phyloP scores from a whole-genome alignment of 1,140 invertebrate species.

The Tribolium castaneum region DNA sequence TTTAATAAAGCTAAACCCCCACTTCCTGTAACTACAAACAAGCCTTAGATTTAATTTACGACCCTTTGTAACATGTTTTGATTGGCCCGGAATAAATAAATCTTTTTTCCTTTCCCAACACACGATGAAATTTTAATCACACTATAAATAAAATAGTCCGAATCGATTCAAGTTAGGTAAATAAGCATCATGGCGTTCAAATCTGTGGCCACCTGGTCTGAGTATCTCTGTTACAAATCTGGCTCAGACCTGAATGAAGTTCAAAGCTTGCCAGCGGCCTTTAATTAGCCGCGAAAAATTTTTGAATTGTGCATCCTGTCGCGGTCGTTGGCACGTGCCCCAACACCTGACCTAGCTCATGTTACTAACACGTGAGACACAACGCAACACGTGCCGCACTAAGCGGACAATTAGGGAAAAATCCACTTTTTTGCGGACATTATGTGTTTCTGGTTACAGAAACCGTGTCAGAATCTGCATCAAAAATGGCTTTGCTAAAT shows the following conservation, averaged over 20 bases:
- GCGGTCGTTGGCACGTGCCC: slow-evolving; percentile 28
- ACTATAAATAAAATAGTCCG: not conserved
- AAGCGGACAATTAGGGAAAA: slow-evolving; percentile 2
- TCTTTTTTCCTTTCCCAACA: not conserved
- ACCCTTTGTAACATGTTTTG: not conserved
- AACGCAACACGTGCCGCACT: slow-evolving; percentile 3
- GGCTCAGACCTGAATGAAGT: not conserved
- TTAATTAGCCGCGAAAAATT: slow-evolving; percentile 24
- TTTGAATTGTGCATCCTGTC: not conserved
- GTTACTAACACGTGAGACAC: slow-evolving; percentile 12
- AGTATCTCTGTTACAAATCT: not conserved
- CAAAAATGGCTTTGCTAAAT: not conserved
- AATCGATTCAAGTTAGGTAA: not conserved
- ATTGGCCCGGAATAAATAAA: slow-evolving; percentile 10
- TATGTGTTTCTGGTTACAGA: not conserved
- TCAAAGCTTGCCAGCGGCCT: slow-evolving; percentile 7
- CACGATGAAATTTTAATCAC: not conserved
- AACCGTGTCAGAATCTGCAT: not conserved
- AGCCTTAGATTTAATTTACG: slow-evolving; percentile 5
- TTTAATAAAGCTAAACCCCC: not conserved
- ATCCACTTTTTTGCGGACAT: too few relatives aligned
- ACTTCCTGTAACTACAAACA: slow-evolving; percentile 2
- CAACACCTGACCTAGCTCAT: slow-evolving; percentile 28
- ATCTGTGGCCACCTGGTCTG: not conserved
- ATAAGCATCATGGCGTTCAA: not conserved